These are phyloP conservation scores for Diaphora mendica DNA, from an alignment of 2,888 invertebrate species.

Conservation along the genomic window DNA sequence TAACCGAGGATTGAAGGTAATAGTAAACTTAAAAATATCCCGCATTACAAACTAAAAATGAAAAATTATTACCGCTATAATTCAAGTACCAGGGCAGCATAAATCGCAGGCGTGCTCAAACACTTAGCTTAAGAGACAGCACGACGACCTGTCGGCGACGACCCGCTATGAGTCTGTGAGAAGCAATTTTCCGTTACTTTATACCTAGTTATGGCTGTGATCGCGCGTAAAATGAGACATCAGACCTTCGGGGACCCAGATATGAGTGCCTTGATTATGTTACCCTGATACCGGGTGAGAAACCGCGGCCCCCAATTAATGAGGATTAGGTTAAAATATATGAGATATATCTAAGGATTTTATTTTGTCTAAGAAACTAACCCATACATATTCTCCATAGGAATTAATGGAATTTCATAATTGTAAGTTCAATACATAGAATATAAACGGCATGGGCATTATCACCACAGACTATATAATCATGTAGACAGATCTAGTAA, in stretches of 20 bases:
- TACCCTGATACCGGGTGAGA: conserved; percentile 34
- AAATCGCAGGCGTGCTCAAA: conserved; percentile 22
- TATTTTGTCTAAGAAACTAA: background rate
- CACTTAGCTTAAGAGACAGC: conserved; percentile 27
- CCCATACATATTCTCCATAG: too few relatives aligned
- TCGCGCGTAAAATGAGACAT: conserved; percentile 55
- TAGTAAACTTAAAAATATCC: background rate
- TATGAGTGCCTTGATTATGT: conserved; percentile 45
- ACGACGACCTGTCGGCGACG: conserved; percentile 30
- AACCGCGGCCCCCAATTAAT: conserved; percentile 16
- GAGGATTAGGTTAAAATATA: conserved; percentile 35
- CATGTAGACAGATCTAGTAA: too few relatives aligned
- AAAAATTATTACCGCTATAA: background rate
- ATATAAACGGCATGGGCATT: background rate
- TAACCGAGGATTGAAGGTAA: background rate
- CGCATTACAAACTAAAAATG: background rate
- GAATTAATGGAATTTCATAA: background rate
- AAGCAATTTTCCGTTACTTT: conserved; percentile 58
- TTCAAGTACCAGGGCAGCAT: conserved; percentile 13
- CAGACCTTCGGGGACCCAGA: conserved; percentile 27
- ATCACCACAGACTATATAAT: too few relatives aligned
- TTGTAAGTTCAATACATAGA: background rate
- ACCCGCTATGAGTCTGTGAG: conserved; percentile 36
- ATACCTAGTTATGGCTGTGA: conserved; percentile 53
- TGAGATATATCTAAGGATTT: background rate